These are phyloP conservation scores for Stichopus chloronotus DNA, from an alignment of 35 echinoderm and acorn worm genomes.

Conservation along the genomic window DNA sequence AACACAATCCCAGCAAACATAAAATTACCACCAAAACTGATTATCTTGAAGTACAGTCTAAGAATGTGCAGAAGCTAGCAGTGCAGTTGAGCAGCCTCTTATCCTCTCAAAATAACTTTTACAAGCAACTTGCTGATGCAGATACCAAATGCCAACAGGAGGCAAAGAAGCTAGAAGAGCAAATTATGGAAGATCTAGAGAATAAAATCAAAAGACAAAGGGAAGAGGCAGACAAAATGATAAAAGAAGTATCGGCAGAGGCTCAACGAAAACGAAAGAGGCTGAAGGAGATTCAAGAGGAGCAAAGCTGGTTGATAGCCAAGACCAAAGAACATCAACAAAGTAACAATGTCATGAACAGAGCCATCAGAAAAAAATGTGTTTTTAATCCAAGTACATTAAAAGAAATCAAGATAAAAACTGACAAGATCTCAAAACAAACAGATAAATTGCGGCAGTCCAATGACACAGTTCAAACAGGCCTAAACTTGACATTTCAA, in stretches of 20 bases:
- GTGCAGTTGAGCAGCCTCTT: not conserved
- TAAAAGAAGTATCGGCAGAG: not conserved
- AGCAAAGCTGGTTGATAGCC: not conserved
- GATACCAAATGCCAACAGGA: not conserved
- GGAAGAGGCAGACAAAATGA: not conserved
- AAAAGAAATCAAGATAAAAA: not conserved
- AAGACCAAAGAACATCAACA: not conserved
- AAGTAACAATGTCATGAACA: not conserved
- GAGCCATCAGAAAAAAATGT: not conserved
- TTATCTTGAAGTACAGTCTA: not conserved
- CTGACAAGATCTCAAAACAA: not conserved
- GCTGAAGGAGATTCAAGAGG: not conserved
- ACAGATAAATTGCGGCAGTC: not conserved
- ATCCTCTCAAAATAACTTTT: not conserved
- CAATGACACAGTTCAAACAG: not conserved
- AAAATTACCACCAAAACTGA: not conserved
- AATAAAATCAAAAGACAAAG: not conserved
- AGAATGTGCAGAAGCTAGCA: not conserved
- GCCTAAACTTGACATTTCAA: conserved; percentile 1
- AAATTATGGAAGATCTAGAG: conserved; percentile 22
- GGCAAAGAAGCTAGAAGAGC: not conserved
- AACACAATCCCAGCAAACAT: conserved; percentile 33
- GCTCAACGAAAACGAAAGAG: not conserved
- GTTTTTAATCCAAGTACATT: not conserved
- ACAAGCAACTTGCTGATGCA: not conserved